These are phyloP conservation scores for Mastomys natalensis DNA, from an alignment of 2,113 vertebrate genomes.

Conservation along the genomic window DNA sequence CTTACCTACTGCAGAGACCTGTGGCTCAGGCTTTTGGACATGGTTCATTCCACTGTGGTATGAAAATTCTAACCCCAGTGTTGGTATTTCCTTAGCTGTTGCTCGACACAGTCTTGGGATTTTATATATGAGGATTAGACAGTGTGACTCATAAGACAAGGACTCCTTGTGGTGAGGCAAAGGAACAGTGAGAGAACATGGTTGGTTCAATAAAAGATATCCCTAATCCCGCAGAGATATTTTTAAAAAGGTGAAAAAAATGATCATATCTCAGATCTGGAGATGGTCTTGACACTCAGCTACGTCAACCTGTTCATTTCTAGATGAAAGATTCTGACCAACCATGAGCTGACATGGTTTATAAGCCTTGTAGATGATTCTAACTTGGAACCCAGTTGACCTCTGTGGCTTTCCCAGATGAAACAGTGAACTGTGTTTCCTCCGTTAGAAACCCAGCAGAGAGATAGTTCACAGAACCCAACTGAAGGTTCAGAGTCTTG, in stretches of 20 bases:
- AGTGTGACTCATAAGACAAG: neutral
- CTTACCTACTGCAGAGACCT: neutral
- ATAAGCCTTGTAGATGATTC: neutral
- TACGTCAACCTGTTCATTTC: neutral
- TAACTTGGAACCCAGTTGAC: neutral
- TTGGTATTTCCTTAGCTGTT: neutral
- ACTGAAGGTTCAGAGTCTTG: no score
- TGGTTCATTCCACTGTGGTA: neutral
- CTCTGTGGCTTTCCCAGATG: no score
- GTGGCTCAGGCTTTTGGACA: neutral
- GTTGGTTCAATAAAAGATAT: neutral
- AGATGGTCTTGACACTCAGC: neutral
- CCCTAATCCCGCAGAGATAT: neutral
- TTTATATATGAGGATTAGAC: neutral
- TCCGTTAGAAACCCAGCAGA: neutral
- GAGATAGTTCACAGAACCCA: neutral
- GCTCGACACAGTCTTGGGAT: neutral
- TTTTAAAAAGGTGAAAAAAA: neutral
- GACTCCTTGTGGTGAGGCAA: neutral
- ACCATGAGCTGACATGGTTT: neutral
- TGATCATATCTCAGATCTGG: neutral
- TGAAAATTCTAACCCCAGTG: accelerated
- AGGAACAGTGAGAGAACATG: neutral
- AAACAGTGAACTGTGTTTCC: neutral
- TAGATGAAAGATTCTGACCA: neutral